These are phyloP conservation scores for Chrysolina oricalcia DNA, from an alignment of 2,888 invertebrate genomes.

Conservation along the genomic window DNA sequence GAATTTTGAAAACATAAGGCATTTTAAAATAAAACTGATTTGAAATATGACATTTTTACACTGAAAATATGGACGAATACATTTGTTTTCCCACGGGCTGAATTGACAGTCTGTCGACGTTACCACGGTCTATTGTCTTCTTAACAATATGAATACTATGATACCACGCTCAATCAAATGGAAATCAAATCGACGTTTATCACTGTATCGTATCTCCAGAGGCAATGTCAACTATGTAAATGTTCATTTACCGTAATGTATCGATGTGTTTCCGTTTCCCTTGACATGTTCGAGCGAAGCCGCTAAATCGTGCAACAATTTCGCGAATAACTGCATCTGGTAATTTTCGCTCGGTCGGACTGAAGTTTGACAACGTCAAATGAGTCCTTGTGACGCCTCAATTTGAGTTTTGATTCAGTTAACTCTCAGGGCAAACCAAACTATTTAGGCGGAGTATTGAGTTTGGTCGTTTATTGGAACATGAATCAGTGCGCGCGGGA, in stretches of 20 bases:
- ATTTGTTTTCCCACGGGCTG: no score
- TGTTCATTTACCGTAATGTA: slow-evolving; percentile 16
- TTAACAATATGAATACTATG: no score
- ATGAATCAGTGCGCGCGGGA: background rate
- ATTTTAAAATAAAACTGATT: no score
- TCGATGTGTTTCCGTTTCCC: slow-evolving; percentile 22
- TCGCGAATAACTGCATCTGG: slow-evolving; percentile 18
- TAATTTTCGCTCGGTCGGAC: slow-evolving; percentile 8
- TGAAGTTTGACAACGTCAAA: slow-evolving; percentile 14
- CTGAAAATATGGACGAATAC: no score
- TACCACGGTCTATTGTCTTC: no score
- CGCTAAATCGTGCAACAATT: slow-evolving; percentile 10
- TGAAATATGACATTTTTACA: no score
- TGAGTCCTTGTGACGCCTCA: background rate
- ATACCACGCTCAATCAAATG: background rate
- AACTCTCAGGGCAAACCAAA: background rate
- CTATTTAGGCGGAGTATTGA: background rate
- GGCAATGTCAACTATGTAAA: background rate
- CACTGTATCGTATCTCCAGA: background rate
- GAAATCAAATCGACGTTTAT: slow-evolving; percentile 4
- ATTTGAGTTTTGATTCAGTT: slow-evolving; percentile 20
- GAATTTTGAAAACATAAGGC: no score
- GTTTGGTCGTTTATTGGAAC: slow-evolving; percentile 8
- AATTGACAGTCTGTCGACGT: no score
- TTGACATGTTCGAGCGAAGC: slow-evolving; percentile 15